phyloP scores from a whole-genome alignment of 1,140 invertebrate genomes.

The Dufourea novaeangliae region DNA sequence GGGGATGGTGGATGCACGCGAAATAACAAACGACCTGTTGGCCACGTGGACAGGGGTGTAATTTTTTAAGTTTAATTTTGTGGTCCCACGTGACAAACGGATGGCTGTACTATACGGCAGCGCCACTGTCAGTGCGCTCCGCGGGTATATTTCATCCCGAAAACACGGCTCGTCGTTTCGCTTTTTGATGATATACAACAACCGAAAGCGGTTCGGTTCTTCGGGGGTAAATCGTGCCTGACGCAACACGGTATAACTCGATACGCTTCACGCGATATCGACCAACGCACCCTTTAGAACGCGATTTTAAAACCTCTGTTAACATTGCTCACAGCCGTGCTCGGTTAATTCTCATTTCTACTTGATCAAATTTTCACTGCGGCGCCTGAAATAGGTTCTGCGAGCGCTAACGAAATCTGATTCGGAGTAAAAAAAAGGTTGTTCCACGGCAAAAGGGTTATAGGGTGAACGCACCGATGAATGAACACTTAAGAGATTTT shows the following conservation, averaged over 20 bases:
- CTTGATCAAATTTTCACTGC: too few relatives aligned
- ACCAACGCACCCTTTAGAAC: not conserved
- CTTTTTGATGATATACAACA: slow-evolving; percentile 47
- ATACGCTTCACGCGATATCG: too few relatives aligned
- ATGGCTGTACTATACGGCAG: slow-evolving; percentile 30
- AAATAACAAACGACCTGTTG: slow-evolving; percentile 66
- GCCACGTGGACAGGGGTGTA: slow-evolving; percentile 59
- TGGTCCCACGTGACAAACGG: slow-evolving; percentile 62
- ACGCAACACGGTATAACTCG: too few relatives aligned
- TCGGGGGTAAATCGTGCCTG: not conserved
- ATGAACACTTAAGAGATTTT: too few relatives aligned
- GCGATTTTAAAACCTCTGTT: not conserved
- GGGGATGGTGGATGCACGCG: not conserved
- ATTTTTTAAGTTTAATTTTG: slow-evolving; percentile 70
- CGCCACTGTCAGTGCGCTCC: slow-evolving; percentile 18
- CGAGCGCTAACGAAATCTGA: too few relatives aligned
- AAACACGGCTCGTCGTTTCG: slow-evolving; percentile 52
- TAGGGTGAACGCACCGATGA: too few relatives aligned
- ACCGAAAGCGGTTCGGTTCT: slow-evolving; percentile 8
- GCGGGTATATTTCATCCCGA: slow-evolving; percentile 54
- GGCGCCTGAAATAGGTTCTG: too few relatives aligned
- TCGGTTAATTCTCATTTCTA: too few relatives aligned
- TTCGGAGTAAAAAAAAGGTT: too few relatives aligned
- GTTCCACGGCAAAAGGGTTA: too few relatives aligned
- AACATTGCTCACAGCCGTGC: too few relatives aligned